Evolutionary conservation across 2,888 invertebrate species (phyloP), one percentile per base, ranked within the genome.

Genomic region (Camptogramma bilineatum): DNA sequence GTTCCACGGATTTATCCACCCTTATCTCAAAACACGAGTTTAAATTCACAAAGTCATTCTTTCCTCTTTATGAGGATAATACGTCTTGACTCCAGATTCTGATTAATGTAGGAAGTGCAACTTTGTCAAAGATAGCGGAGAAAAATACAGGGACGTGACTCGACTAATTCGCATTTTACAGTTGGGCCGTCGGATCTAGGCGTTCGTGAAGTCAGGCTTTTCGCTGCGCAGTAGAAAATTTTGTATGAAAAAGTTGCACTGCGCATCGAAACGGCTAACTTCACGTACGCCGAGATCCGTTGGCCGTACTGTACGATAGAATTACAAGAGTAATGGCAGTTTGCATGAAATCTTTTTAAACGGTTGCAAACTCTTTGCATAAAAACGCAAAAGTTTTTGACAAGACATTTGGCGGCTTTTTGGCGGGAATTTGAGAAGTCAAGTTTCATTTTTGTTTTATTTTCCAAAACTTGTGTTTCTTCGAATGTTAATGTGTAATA

Each of bases 131-230:
- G 92, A 91, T 92, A 91, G 80, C 88, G 84, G 75, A 84, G 87
- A 91, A 90, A 91, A 91, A 91, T 91, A 90, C 87, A 86, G 88
- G 88, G 84, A 90, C 90, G 88, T 91, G 91, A 91, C 90, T 90
- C 77, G 85, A 84, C 88, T 90, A 87, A 90, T 91, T 90, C 81
- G 77, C 80, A 81, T 87, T 89, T 87, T 86, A 88, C n/a, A n/a
- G n/a, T n/a, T n/a, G n/a, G n/a, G n/a, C n/a, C n/a, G n/a, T n/a
- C n/a, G n/a, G n/a, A n/a, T n/a, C n/a, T n/a, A n/a, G n/a, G n/a
- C n/a, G n/a, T n/a, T n/a, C n/a, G n/a, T n/a, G n/a, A n/a, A n/a
- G n/a, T n/a, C n/a, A n/a, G n/a, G n/a, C n/a, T n/a, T n/a, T n/a
- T n/a, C n/a, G n/a, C n/a, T n/a, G n/a, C n/a, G n/a, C n/a, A n/a